A percentile compares a stretch with the other conserved stretches of the same genome.
These are phyloP conservation scores for Antheraea pernyi DNA, from an alignment of 1,140 invertebrate genomes.

Conservation along the genomic window DNA sequence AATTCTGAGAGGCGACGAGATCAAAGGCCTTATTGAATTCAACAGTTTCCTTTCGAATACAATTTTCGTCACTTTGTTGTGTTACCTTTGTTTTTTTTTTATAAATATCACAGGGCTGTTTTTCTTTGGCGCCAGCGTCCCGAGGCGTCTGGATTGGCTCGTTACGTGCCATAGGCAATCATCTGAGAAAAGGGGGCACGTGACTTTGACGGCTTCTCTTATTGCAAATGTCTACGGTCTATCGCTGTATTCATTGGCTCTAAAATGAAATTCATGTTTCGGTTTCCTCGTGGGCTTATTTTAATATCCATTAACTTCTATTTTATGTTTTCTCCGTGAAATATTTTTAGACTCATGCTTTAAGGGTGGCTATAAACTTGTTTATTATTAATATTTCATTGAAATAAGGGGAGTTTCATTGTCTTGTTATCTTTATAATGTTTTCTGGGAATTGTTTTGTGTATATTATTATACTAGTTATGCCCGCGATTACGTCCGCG, in stretches of 20 bases:
- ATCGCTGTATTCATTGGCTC: conserved; percentile 7
- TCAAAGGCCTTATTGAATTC: conserved; percentile 14
- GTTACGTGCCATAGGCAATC: conserved; percentile 20
- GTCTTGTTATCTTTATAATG: not conserved
- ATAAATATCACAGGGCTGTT: conserved; percentile 15
- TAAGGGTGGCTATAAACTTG: not conserved
- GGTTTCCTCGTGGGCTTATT: conserved; percentile 4
- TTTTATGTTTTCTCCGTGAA: conserved; percentile 3
- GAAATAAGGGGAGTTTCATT: not conserved
- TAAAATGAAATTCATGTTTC: conserved; percentile 13
- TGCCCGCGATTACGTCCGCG: too few relatives aligned
- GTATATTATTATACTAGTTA: too few relatives aligned
- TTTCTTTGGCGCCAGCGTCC: conserved; percentile 8
- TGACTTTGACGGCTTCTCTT: conserved; percentile 8
- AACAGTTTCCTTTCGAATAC: not conserved
- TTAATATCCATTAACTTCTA: conserved; percentile 19
- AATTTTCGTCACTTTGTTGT: conserved; percentile 11
- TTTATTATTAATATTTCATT: conserved; percentile 8
- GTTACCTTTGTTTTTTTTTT: too few relatives aligned
- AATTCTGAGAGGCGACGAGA: conserved; percentile 12
- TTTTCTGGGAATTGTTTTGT: not conserved
- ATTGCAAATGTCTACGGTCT: conserved; percentile 11
- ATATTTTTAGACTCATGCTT: not conserved
- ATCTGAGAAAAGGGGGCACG: conserved; percentile 18
- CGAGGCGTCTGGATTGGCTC: conserved; percentile 16